Conservation (phyloP, 2,888 invertebrate species). For the Miltochrista miniata region DNA sequence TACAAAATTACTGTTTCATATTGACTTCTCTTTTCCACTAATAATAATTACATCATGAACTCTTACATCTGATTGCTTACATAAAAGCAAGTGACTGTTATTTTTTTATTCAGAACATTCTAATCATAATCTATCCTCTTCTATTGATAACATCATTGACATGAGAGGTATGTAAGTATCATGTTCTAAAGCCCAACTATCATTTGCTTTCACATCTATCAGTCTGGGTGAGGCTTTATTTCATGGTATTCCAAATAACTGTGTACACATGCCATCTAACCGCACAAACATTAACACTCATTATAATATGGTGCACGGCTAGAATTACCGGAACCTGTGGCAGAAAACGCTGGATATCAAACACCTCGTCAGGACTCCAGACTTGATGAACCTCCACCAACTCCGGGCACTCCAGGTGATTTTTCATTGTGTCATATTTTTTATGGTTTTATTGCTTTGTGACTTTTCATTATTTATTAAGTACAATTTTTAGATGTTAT, state of each 20-base stretch:
- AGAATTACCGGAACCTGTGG: slow-evolving; percentile 59
- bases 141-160: not conserved
- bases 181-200: no score
- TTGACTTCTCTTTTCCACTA: no score
- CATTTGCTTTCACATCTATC: no score
- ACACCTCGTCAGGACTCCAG: slow-evolving; percentile 53
- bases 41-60: no score
- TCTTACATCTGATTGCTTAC: no score
- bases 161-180: no score
- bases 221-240: not conserved
- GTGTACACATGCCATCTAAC: slow-evolving; percentile 37
- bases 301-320: slow-evolving; percentile 47
- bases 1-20: no score
- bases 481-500: no score
- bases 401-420: slow-evolving; percentile 63
- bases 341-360: slow-evolving; percentile 43
- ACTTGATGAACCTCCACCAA: slow-evolving; percentile 57
- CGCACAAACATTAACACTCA: slow-evolving; percentile 35
- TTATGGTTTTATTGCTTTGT: not conserved
- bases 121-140: not conserved
- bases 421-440: not conserved
- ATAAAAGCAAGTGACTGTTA: no score
- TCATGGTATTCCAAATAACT: slow-evolving; percentile 15
- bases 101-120: not conserved
- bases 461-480: no score